Evolutionary conservation across 1,140 invertebrate genomes (phyloP).

Genomic region (Paraescarpia echinospica): DNA sequence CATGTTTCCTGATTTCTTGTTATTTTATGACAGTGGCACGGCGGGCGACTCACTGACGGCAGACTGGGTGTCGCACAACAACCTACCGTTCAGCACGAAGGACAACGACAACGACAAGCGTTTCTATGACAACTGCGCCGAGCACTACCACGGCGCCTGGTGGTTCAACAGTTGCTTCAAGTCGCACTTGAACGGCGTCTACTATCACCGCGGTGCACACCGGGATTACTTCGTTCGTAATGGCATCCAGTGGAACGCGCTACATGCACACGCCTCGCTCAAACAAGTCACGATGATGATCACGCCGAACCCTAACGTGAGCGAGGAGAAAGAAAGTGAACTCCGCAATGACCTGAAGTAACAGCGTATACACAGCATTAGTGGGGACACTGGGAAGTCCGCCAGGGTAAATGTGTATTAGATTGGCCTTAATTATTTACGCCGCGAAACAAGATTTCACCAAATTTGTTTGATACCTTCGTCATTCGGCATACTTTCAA

Average conservation of each 20-base stretch:
- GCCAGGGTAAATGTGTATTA: background rate
- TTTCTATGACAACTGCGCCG: conserved; percentile 71
- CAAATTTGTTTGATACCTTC: no score
- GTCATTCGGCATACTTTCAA: no score
- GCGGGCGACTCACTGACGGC: conserved; percentile 55
- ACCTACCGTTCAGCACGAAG: conserved; percentile 72
- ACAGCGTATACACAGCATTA: background rate
- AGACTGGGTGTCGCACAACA: conserved; percentile 63
- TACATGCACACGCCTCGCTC: conserved; percentile 52
- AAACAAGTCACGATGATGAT: conserved; percentile 54
- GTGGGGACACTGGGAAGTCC: background rate
- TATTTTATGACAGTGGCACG: background rate
- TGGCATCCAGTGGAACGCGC: conserved; percentile 57
- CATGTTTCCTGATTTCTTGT: no score
- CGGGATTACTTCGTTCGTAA: conserved; percentile 53
- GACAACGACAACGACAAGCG: conserved; percentile 75
- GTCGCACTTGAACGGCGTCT: conserved; percentile 89
- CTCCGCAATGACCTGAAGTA: background rate
- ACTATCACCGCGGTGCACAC: conserved; percentile 58
- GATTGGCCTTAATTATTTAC: no score
- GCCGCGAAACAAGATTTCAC: no score
- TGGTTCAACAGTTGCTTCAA: conserved; percentile 81
- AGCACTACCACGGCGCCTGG: conserved; percentile 62
- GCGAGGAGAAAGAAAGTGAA: background rate
- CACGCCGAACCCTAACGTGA: conserved; percentile 37